A percentile compares a stretch with the other conserved stretches of the same genome.
Evolutionary conservation across 2,113 vertebrate species (phyloP).

Genomic region (Dromiciops gliroides): DNA sequence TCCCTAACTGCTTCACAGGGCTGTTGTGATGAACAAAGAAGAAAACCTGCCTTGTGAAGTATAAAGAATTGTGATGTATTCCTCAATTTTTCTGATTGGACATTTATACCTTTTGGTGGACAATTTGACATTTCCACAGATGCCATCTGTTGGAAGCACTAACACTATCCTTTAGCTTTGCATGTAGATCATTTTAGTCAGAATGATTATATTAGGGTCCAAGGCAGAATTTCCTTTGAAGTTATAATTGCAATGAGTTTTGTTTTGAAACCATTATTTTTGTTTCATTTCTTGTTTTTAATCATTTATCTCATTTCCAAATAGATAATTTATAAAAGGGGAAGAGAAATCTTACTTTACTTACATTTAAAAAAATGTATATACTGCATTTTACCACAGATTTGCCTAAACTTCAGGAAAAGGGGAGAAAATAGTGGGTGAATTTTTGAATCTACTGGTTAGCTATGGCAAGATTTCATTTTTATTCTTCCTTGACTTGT

Average conservation of each 20-base stretch:
- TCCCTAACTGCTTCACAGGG: not conserved
- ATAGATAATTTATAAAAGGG: not conserved
- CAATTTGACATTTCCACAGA: not conserved
- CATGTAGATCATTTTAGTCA: not conserved
- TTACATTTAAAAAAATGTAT: not conserved
- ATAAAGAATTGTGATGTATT: not conserved
- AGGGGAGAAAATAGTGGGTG: not conserved
- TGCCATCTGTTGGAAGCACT: not conserved
- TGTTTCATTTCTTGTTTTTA: slow-evolving; percentile 20
- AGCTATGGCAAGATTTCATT: not conserved
- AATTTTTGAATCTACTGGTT: not conserved
- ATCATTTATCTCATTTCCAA: not conserved
- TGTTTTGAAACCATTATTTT: not conserved
- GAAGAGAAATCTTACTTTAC: slow-evolving; percentile 8
- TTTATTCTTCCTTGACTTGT: slow-evolving; percentile 41
- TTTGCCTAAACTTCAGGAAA: slow-evolving; percentile 12
- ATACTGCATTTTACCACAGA: not conserved
- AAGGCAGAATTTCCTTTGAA: slow-evolving; percentile 26
- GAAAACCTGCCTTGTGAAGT: no score
- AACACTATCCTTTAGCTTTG: not conserved
- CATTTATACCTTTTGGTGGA: not conserved
- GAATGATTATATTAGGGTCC: not conserved
- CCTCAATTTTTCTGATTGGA: not conserved
- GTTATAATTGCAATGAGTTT: not conserved
- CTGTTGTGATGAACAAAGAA: not conserved